phyloP scores from a whole-genome alignment of 1,140 invertebrate genomes.

The Drosophila ercepeae region DNA sequence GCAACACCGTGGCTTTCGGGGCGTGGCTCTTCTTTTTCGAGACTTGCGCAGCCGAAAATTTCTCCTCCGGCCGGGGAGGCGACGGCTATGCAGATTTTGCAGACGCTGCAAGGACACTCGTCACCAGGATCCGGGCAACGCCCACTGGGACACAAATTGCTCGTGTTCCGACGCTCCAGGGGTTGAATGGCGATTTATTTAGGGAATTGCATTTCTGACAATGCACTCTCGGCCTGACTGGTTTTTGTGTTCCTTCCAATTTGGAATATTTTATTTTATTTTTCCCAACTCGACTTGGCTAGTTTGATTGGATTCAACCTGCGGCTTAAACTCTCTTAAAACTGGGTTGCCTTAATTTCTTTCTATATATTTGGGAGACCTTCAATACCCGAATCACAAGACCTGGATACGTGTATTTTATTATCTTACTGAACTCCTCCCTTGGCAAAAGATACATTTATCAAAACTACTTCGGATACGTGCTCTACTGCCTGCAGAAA shows the following conservation, averaged over 20 bases:
- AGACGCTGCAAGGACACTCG: conserved; percentile 70
- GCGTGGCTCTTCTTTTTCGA: conserved; percentile 48
- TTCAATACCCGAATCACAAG: conserved; percentile 30
- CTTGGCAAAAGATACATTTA: conserved; percentile 25
- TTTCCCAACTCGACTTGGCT: neutral
- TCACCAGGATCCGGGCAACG: conserved; percentile 49
- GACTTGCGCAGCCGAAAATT: conserved; percentile 65
- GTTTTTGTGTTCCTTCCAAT: conserved; percentile 8
- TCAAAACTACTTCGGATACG: conserved; percentile 45
- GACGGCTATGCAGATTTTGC: conserved; percentile 74
- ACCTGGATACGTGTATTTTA: conserved; percentile 66
- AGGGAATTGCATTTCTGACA: conserved; percentile 61
- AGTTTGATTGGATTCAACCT: neutral
- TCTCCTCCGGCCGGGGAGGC: conserved; percentile 59
- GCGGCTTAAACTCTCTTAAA: neutral
- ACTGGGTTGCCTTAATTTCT: neutral
- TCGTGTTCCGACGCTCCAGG: conserved; percentile 22
- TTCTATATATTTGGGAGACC: neutral
- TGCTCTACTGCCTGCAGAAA: conserved; percentile 27
- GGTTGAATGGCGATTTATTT: conserved; percentile 52
- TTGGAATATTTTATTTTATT: conserved; percentile 3
- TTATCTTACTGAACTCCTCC: conserved; percentile 42
- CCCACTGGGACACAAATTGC: conserved; percentile 54
- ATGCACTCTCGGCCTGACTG: conserved; percentile 28
- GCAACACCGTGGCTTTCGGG: conserved; percentile 22